Evolutionary conservation across 2,797 vertebrate genomes (phyloP).

Genomic region (Poecilia picta): DNA sequence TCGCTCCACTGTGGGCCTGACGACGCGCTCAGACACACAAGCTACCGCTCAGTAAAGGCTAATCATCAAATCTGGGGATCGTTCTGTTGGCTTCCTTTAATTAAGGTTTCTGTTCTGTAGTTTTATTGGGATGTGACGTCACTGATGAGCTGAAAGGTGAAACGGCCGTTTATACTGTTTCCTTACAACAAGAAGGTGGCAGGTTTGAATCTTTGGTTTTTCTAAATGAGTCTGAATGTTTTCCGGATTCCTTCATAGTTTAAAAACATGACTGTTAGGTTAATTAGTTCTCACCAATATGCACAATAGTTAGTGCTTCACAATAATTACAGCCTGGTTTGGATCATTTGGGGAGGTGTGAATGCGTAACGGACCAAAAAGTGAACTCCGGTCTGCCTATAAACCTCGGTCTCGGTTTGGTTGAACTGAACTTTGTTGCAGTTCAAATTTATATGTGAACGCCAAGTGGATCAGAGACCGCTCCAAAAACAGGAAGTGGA

Average conservation of each 20-base stretch:
- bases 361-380: too few species aligned
- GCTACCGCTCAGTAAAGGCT: constrained; percentile 64
- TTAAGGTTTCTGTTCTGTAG: neutral
- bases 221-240: neutral
- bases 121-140: neutral
- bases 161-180: neutral
- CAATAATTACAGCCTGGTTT: too few species aligned
- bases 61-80: constrained; percentile 56
- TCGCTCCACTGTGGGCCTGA: constrained; percentile 78
- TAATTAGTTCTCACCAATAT: neutral
- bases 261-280: neutral
- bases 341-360: too few species aligned
- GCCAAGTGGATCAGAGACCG: too few species aligned
- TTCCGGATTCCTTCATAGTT: neutral
- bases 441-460: too few species aligned
- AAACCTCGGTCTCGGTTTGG: too few species aligned
- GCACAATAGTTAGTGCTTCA: too few species aligned
- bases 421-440: too few species aligned
- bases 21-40: constrained; percentile 70
- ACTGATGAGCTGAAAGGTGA: neutral
- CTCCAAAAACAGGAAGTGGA: too few species aligned
- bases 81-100: constrained; percentile 5
- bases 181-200: neutral
- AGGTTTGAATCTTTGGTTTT: neutral
- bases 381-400: too few species aligned